A percentile compares a stretch with the other conserved stretches of the same genome.
Evolutionary conservation across 2,113 vertebrate species (phyloP).

Genomic region (Struthio camelus): DNA sequence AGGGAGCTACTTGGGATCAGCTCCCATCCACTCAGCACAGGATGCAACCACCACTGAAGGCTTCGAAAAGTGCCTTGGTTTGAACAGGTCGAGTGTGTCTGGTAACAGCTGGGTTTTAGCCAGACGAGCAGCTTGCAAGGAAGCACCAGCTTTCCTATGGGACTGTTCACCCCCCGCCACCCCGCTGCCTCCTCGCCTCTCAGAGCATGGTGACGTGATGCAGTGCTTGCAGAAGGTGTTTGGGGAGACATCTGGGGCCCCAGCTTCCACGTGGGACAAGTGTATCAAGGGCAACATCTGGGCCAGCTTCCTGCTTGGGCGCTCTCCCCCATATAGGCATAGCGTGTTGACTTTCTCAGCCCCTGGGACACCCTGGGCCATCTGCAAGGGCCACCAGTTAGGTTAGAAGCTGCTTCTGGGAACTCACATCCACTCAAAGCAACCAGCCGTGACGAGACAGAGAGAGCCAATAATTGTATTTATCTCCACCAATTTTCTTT

Average conservation of each 20-base stretch:
- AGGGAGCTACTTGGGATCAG: too few relatives aligned
- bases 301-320: background rate
- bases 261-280: fast-evolving
- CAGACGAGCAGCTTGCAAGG: too few relatives aligned
- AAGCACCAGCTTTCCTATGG: background rate
- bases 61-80: too few relatives aligned
- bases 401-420: background rate
- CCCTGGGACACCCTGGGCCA: fast-evolving
- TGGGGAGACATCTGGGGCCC: background rate
- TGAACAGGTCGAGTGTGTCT: too few relatives aligned
- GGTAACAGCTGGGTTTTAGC: too few relatives aligned
- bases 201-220: background rate
- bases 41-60: too few relatives aligned
- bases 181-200: background rate
- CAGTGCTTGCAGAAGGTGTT: background rate
- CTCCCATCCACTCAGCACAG: too few relatives aligned
- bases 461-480: background rate
- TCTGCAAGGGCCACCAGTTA: background rate
- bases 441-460: background rate
- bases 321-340: background rate
- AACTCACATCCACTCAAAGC: background rate
- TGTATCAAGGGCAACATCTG: background rate
- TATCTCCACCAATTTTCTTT: background rate
- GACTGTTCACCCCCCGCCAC: background rate
- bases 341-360: background rate